Conservation (phyloP, 2,113 vertebrate genomes). For the Setophaga coronata region DNA sequence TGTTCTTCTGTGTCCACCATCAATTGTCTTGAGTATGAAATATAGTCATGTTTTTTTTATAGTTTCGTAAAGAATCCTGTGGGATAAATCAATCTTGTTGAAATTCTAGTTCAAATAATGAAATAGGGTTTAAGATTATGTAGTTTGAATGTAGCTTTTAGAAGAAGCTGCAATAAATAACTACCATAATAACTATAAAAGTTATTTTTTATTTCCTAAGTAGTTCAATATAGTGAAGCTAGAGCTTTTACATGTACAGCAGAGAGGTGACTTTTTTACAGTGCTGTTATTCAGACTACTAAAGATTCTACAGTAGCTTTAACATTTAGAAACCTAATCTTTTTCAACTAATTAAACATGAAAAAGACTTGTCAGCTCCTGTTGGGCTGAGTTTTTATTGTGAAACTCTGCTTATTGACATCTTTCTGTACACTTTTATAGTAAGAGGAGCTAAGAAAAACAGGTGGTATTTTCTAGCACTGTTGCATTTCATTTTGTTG, state of each 20-base stretch:
- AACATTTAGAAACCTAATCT: neutral
- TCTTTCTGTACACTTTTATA: neutral
- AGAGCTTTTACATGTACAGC: accelerated
- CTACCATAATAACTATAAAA: neutral
- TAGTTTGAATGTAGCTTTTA: neutral
- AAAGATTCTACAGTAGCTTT: neutral
- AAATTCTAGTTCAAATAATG: neutral
- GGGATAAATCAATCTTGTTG: neutral
- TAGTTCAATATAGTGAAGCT: neutral
- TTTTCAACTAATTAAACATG: neutral
- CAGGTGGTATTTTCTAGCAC: neutral
- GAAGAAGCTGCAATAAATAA: neutral
- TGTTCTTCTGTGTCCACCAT: neutral
- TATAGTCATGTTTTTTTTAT: neutral
- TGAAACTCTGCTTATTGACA: neutral
- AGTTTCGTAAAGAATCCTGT: neutral
- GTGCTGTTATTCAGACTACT: neutral
- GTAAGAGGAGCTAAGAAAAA: neutral
- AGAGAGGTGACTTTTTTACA: neutral
- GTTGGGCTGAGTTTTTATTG: neutral
- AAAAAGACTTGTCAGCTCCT: neutral
- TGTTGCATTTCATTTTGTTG: neutral
- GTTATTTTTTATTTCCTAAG: neutral
- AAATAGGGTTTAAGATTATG: neutral
- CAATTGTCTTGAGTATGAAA: neutral